Percentiles rank a stretch among this genome's conserved stretches.
Conservation (phyloP, 1,140 invertebrate species). For the Drosophila pseudoobscura region DNA sequence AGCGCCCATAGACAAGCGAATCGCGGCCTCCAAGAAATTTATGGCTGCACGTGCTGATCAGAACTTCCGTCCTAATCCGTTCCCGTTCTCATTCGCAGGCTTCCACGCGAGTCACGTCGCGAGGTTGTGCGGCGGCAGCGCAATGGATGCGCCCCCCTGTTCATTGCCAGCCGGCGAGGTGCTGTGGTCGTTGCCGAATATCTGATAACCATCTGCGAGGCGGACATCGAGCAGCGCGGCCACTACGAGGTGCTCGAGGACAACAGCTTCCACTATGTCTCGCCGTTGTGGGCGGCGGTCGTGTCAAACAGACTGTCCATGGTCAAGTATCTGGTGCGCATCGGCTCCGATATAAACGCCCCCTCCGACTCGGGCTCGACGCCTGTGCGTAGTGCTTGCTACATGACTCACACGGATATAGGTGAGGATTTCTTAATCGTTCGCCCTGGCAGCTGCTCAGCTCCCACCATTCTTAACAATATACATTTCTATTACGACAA, state of each 20-base stretch:
- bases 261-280: constrained; percentile 91
- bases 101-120: constrained; percentile 65
- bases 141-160: constrained; percentile 93
- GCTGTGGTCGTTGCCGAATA: constrained; percentile 95
- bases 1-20: constrained; percentile 6
- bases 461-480: constrained; percentile 1
- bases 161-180: constrained; percentile 93
- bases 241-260: constrained; percentile 89
- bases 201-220: constrained; percentile 91
- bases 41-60: constrained; percentile 40
- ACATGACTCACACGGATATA: constrained; percentile 95
- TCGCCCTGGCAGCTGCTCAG: constrained; percentile 5
- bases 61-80: constrained; percentile 16
- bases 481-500: background rate
- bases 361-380: constrained; percentile 95
- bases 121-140: constrained; percentile 77
- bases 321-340: constrained; percentile 90
- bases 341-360: constrained; percentile 93
- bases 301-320: constrained; percentile 93
- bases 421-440: constrained; percentile 58
- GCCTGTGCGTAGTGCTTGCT: constrained; percentile 93
- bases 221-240: constrained; percentile 93
- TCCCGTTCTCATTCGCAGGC: constrained; percentile 42
- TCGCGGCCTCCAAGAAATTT: constrained; percentile 34
- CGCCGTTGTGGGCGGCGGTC: constrained; percentile 96